Evolutionary conservation across 2,888 invertebrate genomes (phyloP), one percentile per base, ranked within the genome.

Genomic region (Oscheius sp.): DNA sequence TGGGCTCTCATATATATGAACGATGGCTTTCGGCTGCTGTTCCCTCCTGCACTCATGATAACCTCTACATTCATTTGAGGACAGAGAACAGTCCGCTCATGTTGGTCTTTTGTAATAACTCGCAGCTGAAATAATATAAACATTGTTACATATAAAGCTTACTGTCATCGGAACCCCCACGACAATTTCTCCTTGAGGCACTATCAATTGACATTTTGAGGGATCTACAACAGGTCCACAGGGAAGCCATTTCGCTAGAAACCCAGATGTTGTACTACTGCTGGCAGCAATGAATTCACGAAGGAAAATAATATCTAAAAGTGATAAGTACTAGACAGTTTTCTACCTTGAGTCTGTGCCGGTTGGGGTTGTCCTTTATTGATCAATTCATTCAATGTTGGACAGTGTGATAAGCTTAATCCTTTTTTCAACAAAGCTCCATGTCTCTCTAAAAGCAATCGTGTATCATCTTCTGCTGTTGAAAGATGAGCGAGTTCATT

Each of bases 191-290:
- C 71, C 77, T 41, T 75, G 72, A 1, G 71, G 67, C 9, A 80
- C 26, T 0, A 92, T 89, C 64, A 95, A 90, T 87, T 94, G 93
- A 81, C 78, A 81, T 36, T 73, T 70, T 0, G 73, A 68, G 2
- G 75, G 72, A 57, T 80, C 80, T 6, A 80, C 72, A 17, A 78
- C 72, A 0, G 80, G 68, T 2, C 75, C 75, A 12, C 70, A 69
- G 17, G 78, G 76, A 67, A 97, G 88, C 95, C 96, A 97, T 85
- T 93, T 91, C 0, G 95, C 95, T 75, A 97, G 89, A 63, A 95
- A 90, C 3, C 94, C 95, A 0, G 97, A 96, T 82, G 91, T 91
- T 1, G 94, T 93, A 9, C 92, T 92, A 22, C 92, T 91, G 0
- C 91, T 91, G 67, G 94, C 93, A 33, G 91, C 90, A 57, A 97